phyloP scores from a whole-genome alignment of 2,797 vertebrate species.

The Cyprinodon diabolis region DNA sequence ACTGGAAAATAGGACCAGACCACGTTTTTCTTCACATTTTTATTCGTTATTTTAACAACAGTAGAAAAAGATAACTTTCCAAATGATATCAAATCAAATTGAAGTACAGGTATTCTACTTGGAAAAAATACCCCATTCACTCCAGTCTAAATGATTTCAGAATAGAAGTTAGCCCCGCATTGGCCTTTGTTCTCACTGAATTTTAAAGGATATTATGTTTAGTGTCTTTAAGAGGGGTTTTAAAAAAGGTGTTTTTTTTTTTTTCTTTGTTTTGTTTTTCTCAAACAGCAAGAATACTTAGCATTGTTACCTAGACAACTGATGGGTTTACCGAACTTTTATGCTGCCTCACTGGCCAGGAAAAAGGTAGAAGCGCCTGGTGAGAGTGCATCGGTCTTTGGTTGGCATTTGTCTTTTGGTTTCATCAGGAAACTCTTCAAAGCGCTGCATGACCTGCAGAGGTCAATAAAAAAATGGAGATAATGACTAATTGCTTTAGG shows the following conservation, averaged over 20 bases:
- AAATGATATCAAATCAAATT: background rate
- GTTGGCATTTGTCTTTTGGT: conserved; percentile 67
- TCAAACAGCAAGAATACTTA: background rate
- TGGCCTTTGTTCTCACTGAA: no score
- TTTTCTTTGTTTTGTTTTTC: background rate
- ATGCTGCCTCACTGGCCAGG: conserved; percentile 42
- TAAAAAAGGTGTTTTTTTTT: background rate
- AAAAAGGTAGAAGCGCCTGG: conserved; percentile 68
- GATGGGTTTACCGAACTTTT: no score
- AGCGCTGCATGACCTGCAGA: conserved; percentile 63
- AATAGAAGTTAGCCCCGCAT: background rate
- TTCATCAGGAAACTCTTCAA: conserved; percentile 26
- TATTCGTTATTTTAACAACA: background rate
- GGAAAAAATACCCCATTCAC: background rate
- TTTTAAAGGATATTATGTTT: background rate
- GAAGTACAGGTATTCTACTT: background rate
- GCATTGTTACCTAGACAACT: background rate
- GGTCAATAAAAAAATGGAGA: conserved; percentile 4
- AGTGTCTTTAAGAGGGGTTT: background rate
- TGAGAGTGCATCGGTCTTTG: conserved; percentile 67
- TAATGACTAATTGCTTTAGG: background rate
- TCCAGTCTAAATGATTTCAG: background rate
- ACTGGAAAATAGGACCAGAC: background rate
- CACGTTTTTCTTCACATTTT: background rate
- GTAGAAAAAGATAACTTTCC: background rate